Evolutionary conservation across 2,888 invertebrate species (phyloP).

Genomic region (Limulus polyphemus): DNA sequence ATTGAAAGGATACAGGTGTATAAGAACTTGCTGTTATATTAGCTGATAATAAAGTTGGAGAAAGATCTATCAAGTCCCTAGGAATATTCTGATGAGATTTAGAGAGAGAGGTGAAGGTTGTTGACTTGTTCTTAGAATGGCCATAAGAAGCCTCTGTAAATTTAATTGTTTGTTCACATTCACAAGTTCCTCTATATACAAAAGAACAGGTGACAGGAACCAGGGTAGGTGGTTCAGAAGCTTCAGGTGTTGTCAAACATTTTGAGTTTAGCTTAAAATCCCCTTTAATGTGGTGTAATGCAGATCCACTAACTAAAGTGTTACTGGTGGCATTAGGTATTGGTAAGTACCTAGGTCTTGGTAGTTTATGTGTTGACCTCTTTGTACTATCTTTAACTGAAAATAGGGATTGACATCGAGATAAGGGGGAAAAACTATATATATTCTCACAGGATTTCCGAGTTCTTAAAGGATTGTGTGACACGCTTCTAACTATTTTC

Average conservation of each 20-base stretch:
- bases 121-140: too few relatives aligned
- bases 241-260: too few relatives aligned
- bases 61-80: conserved; percentile 11
- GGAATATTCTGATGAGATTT: too few relatives aligned
- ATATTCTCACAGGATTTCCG: too few relatives aligned
- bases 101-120: too few relatives aligned
- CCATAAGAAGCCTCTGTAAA: too few relatives aligned
- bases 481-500: not conserved
- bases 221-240: too few relatives aligned
- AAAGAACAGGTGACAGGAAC: too few relatives aligned
- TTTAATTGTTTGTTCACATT: too few relatives aligned
- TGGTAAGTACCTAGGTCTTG: not conserved
- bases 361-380: not conserved
- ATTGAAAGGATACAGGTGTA: conserved; percentile 34
- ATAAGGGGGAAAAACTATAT: not conserved
- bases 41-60: not conserved
- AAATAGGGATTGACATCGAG: not conserved
- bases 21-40: conserved; percentile 20
- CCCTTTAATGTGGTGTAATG: not conserved
- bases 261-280: too few relatives aligned
- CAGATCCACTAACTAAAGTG: not conserved
- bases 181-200: too few relatives aligned
- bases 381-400: not conserved
- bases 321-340: not conserved
- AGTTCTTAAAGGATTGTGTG: not conserved